These are phyloP conservation scores for Fundulus diaphanus DNA, from an alignment of 2,797 vertebrate species.

Conservation along the genomic window DNA sequence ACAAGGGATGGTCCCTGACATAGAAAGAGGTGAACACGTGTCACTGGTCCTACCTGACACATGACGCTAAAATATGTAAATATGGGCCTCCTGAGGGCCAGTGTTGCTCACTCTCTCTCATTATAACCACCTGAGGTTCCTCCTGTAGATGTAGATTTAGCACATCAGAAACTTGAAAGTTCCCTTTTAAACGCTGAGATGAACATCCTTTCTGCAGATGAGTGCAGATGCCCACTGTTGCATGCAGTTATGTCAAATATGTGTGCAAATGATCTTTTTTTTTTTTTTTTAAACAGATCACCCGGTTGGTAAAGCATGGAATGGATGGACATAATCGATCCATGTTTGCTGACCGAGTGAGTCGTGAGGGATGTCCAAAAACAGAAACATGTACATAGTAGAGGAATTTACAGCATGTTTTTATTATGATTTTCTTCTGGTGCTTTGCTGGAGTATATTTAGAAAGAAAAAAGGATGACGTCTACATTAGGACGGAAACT, in stretches of 20 bases:
- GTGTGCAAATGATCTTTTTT: constrained; percentile 45
- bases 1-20: constrained; percentile 76
- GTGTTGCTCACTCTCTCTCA: constrained; percentile 7
- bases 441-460: background rate
- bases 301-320: constrained; percentile 81
- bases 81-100: background rate
- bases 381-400: background rate
- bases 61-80: constrained; percentile 22
- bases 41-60: constrained; percentile 51
- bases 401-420: constrained; percentile 1
- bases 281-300: constrained; percentile 70
- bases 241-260: constrained; percentile 33
- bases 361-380: constrained; percentile 57
- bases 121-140: constrained; percentile 24
- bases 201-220: constrained; percentile 20
- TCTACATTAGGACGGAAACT: background rate
- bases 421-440: background rate
- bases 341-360: constrained; percentile 52
- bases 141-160: constrained; percentile 32
- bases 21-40: constrained; percentile 26
- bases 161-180: constrained; percentile 24
- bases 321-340: constrained; percentile 73
- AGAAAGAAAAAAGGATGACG: background rate
- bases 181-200: constrained; percentile 20
- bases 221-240: constrained; percentile 30